Conservation (phyloP, 1,140 invertebrate genomes). For the Melitaea cinxia region DNA sequence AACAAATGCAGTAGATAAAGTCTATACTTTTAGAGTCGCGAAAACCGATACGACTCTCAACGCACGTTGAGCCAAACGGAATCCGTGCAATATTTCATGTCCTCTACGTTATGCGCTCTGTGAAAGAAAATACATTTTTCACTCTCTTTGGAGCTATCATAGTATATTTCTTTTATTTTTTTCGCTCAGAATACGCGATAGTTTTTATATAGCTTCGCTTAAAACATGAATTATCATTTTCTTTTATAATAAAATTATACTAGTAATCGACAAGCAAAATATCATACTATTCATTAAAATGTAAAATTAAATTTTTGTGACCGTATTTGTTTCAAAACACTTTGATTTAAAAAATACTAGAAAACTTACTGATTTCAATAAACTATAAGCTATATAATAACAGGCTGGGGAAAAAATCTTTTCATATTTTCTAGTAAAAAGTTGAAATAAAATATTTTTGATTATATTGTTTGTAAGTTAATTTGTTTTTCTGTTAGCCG, state of each 20-base stretch:
- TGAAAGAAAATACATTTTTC: conserved; percentile 80
- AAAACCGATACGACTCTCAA: conserved; percentile 67
- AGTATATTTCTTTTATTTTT: conserved; percentile 66
- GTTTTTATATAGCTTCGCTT: conserved; percentile 23
- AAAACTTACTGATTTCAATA: too few relatives aligned
- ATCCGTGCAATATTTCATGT: conserved; percentile 79
- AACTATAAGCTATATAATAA: too few relatives aligned
- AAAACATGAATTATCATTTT: conserved; percentile 20
- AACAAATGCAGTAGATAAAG: conserved; percentile 21
- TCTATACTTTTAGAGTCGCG: conserved; percentile 51
- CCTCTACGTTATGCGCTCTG: conserved; percentile 75
- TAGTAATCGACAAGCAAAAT: too few relatives aligned
- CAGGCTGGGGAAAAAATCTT: too few relatives aligned
- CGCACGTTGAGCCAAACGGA: conserved; percentile 71
- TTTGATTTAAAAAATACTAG: too few relatives aligned
- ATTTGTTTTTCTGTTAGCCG: too few relatives aligned
- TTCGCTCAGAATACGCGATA: conserved; percentile 38
- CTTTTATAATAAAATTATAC: background rate
- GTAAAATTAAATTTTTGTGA: too few relatives aligned
- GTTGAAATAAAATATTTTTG: too few relatives aligned
- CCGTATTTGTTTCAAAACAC: too few relatives aligned
- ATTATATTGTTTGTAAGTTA: too few relatives aligned
- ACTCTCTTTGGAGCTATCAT: conserved; percentile 70
- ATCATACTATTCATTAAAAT: too few relatives aligned
- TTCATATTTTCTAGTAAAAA: too few relatives aligned